phyloP scores from a whole-genome alignment of 2,113 vertebrate species.

The Toxostoma redivivum region DNA sequence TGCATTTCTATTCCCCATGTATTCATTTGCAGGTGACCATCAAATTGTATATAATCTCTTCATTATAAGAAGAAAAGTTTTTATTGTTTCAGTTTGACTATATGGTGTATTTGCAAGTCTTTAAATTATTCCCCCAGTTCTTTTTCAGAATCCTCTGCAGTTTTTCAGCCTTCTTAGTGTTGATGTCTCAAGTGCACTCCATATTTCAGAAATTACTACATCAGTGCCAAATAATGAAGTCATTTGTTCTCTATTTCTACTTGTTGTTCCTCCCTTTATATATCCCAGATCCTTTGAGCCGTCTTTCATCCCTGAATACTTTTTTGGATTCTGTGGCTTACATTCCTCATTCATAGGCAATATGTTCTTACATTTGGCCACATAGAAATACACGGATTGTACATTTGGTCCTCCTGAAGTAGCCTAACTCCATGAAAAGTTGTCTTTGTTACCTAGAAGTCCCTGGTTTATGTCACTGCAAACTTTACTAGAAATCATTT shows the following conservation, averaged over 20 bases:
- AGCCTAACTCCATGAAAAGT: not conserved
- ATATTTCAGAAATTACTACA: slow-evolving; percentile 31
- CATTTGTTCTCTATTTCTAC: slow-evolving; percentile 52
- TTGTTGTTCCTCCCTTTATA: slow-evolving; percentile 37
- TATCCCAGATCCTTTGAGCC: slow-evolving; percentile 8
- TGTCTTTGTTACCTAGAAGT: not conserved
- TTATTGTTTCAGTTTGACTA: not conserved
- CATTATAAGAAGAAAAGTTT: not conserved
- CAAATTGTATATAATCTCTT: not conserved
- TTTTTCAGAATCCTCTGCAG: slow-evolving; percentile 5
- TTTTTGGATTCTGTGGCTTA: not conserved
- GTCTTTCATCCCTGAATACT: not conserved
- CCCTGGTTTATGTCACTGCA: not conserved
- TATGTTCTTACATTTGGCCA: not conserved
- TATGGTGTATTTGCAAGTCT: not conserved
- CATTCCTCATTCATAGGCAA: not conserved
- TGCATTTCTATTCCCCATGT: not conserved
- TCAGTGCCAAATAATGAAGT: slow-evolving; percentile 51
- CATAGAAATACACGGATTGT: not conserved
- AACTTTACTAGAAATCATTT: not conserved
- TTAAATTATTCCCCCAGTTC: not conserved
- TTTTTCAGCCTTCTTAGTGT: slow-evolving; percentile 14
- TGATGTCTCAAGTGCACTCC: slow-evolving; percentile 23
- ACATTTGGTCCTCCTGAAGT: not conserved
- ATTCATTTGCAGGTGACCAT: not conserved